Evolutionary conservation across 2,888 invertebrate species (phyloP), one percentile per base, ranked within the genome.

Genomic region (Oegoconia quadripuncta): DNA sequence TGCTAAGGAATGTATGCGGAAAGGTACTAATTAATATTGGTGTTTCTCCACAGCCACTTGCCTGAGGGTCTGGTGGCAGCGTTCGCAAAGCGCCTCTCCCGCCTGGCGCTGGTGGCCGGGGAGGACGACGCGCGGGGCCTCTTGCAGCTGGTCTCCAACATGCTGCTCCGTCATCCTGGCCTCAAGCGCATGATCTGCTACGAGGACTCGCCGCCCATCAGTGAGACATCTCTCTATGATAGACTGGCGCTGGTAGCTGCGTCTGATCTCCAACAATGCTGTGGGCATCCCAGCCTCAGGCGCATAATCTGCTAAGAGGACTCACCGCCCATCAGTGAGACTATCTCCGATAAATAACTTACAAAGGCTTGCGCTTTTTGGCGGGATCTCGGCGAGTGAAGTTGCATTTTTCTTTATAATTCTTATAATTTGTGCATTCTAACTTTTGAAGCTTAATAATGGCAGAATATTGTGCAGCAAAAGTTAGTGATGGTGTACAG

Each of bases 11-110:
- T n/a, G n/a, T n/a, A n/a, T n/a, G n/a, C n/a, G n/a, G n/a, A n/a
- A n/a, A n/a, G n/a, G n/a, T n/a, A n/a, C n/a, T n/a, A n/a, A n/a
- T n/a, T n/a, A n/a, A 20, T 7, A 20, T 6, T 7, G 20, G 20
- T 7, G 5, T 2, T 27, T 2, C 30, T 42, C 71, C 75, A 0
- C 77, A 95, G 95, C 1, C 97, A 98, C 86, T 86, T 99, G 45
- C 97, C 98, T 0, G 95, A 96, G 62, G 91, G 93, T 50, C 76
- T 98, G 54, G 96, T 97, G 5, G 98, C 97, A 0, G 96, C 98
- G 2, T 99, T 98, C 75, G 93, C 93, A 1, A 99, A 99, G 81
- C 92, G 95, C 26, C 75, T 98, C 46, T 92, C 96, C 0, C 91
- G 98, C 3, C 86, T 99, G 44, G 92, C 95, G 12, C 86, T 98